These are phyloP conservation scores for Perccottus glenii DNA, from an alignment of 2,113 vertebrate species.

Conservation along the genomic window DNA sequence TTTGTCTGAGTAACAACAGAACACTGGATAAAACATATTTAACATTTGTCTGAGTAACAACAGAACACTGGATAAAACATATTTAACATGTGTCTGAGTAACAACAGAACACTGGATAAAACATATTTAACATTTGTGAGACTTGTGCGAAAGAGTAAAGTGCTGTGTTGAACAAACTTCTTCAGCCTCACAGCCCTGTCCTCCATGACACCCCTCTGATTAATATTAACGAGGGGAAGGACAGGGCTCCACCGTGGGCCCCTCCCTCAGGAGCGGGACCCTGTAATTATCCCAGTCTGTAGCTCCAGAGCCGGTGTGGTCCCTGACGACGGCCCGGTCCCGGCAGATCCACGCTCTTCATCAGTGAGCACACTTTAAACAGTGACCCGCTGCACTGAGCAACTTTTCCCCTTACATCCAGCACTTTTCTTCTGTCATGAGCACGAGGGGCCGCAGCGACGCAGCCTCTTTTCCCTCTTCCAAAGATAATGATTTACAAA, in stretches of 20 bases:
- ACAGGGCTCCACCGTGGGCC: constrained; percentile 61
- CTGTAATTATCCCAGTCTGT: constrained; percentile 67
- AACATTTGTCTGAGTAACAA: no score
- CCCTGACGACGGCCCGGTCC: constrained; percentile 35
- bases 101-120: neutral
- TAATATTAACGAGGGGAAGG: constrained; percentile 72
- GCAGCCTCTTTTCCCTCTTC: constrained; percentile 69
- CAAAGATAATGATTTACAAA: constrained; percentile 84
- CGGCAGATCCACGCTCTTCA: constrained; percentile 34
- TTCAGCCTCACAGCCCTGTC: constrained; percentile 40
- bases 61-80: no score
- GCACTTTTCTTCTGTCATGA: constrained; percentile 58
- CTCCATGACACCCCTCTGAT: constrained; percentile 57
- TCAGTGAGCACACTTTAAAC: constrained; percentile 70
- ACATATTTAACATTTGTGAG: constrained; percentile 2
- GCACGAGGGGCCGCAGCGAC: constrained; percentile 56
- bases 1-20: no score
- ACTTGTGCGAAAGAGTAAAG: constrained; percentile 44
- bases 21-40: no score
- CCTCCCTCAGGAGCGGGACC: constrained; percentile 44
- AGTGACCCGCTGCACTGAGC: constrained; percentile 64
- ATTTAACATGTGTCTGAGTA: no score
- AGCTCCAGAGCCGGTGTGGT: constrained; percentile 12
- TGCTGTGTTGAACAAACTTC: constrained; percentile 59
- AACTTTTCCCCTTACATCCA: constrained; percentile 76